These are phyloP conservation scores for Prunella himalayana DNA, from an alignment of 2,113 vertebrate species.

Conservation along the genomic window DNA sequence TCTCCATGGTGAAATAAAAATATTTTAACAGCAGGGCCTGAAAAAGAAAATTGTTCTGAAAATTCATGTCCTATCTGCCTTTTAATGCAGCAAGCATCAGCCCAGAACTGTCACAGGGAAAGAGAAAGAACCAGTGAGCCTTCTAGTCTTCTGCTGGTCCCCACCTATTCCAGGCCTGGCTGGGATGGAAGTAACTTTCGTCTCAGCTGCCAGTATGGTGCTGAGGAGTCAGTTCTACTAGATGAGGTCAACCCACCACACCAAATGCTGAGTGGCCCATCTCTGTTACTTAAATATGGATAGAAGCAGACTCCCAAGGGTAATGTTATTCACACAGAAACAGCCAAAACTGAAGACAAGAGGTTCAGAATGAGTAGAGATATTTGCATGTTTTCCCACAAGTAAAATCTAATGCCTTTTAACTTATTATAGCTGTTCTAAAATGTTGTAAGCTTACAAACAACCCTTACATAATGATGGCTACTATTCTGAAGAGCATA, in stretches of 20 bases:
- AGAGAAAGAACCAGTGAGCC: not conserved
- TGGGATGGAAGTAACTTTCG: not conserved
- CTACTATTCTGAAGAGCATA: not conserved
- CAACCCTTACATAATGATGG: not conserved
- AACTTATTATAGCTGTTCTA: not conserved
- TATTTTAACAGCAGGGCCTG: not conserved
- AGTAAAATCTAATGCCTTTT: not conserved
- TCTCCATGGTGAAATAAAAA: not conserved
- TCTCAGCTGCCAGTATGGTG: not conserved
- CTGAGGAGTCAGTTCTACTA: not conserved
- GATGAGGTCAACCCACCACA: not conserved
- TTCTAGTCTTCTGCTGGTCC: not conserved
- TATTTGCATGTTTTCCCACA: not conserved
- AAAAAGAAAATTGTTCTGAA: not conserved
- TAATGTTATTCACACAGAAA: not conserved
- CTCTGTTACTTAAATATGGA: not conserved
- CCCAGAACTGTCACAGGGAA: not conserved
- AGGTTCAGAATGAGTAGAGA: not conserved
- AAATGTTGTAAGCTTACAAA: not conserved
- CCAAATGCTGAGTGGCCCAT: rapidly evolving
- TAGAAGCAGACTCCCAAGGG: not conserved
- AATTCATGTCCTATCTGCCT: not conserved
- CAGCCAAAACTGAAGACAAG: not conserved
- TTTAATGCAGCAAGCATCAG: not conserved
- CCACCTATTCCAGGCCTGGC: not conserved